Evolutionary conservation across 2,888 invertebrate genomes (phyloP).

Genomic region (Heliconius hortense): DNA sequence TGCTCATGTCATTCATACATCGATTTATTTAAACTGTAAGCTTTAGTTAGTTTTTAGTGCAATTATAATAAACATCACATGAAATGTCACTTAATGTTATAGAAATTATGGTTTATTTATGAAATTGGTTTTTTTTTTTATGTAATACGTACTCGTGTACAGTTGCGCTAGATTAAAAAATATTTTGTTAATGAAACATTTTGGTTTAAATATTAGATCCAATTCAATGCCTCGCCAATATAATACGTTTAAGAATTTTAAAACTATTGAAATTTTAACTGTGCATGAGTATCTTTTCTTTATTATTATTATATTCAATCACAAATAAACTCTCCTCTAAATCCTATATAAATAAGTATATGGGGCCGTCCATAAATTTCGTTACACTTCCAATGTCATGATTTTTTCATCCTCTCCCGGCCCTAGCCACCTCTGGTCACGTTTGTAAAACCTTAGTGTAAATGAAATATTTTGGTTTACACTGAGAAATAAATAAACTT

Average conservation of each 20-base stretch:
- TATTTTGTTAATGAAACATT: neutral
- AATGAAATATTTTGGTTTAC: neutral
- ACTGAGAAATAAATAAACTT: neutral
- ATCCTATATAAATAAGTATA: neutral
- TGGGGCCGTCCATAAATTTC: neutral
- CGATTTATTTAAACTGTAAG: constrained; percentile 58
- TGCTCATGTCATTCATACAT: constrained; percentile 73
- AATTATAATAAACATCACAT: constrained; percentile 48
- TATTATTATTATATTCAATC: constrained; percentile 15
- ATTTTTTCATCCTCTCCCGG: neutral
- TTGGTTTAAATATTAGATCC: neutral
- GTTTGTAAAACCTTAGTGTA: neutral
- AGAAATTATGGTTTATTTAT: neutral
- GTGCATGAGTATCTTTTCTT: constrained; percentile 1
- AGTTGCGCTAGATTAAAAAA: neutral
- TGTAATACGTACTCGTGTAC: constrained; percentile 9
- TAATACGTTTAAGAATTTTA: neutral
- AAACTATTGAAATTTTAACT: neutral
- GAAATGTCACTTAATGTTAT: constrained; percentile 19
- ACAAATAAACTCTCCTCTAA: neutral
- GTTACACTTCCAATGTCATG: too few species aligned
- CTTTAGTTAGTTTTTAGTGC: constrained; percentile 46
- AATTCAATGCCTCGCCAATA: constrained; percentile 14
- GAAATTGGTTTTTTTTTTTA: constrained; percentile 7
- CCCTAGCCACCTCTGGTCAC: too few species aligned